Percentiles rank a stretch among this genome's conserved stretches.
Conservation (phyloP, 2,113 vertebrate genomes). For the Scatophagus argus region DNA sequence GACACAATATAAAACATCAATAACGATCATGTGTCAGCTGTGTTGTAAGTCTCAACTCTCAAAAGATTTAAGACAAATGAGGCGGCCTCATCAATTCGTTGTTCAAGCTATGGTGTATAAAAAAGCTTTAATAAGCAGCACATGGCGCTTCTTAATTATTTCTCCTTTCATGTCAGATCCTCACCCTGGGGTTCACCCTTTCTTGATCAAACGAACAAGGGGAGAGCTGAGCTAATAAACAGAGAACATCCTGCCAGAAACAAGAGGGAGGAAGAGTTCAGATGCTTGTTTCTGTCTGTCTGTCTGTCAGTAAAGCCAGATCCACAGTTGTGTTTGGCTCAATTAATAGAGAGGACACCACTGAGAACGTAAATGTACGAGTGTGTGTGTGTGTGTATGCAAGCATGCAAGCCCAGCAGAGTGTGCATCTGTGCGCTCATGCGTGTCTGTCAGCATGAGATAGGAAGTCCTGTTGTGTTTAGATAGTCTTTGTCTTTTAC, state of each 20-base stretch:
- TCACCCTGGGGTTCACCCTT: not conserved
- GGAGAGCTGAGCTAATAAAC: conserved; percentile 53
- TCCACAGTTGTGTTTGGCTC: conserved; percentile 29
- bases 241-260: conserved; percentile 33
- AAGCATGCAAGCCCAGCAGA: not conserved
- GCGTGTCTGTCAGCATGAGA: conserved; percentile 13
- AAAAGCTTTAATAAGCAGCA: conserved; percentile 11
- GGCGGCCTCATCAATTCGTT: not conserved
- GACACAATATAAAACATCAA: not conserved
- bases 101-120: not conserved
- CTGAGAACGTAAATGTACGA: not conserved
- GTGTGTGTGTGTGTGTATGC: conserved; percentile 4
- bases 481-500: conserved; percentile 21
- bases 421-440: not conserved
- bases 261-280: not conserved
- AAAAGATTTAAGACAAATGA: not conserved
- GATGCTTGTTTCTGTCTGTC: conserved; percentile 16
- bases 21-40: not conserved
- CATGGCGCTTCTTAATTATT: conserved; percentile 21
- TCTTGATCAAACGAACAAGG: conserved; percentile 12
- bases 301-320: conserved; percentile 12
- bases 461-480: conserved; percentile 35
- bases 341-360: conserved; percentile 6
- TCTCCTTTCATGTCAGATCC: conserved; percentile 35
- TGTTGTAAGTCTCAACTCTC: not conserved